Percentiles rank a stretch among this genome's conserved stretches.
These are phyloP conservation scores for Cydia pomonella DNA, from an alignment of 1,140 invertebrate genomes.

Conservation along the genomic window DNA sequence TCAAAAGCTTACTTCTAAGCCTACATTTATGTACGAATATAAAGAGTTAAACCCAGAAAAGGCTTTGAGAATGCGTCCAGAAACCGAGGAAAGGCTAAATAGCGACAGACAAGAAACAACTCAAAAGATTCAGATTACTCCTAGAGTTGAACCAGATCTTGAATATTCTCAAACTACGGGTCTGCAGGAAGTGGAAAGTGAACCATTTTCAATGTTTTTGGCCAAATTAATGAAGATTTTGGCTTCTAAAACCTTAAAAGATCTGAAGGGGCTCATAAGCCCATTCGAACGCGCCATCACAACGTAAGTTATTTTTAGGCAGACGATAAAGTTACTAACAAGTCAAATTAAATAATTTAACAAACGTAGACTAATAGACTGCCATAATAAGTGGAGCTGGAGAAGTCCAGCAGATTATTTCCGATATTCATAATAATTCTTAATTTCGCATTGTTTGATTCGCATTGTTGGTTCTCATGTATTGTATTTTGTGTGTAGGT, in stretches of 20 bases:
- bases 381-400: too few relatives aligned
- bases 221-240: not conserved
- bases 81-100: not conserved
- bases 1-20: not conserved
- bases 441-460: too few relatives aligned
- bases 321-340: not conserved
- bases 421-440: too few relatives aligned
- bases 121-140: not conserved
- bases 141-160: not conserved
- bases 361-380: too few relatives aligned
- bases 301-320: not conserved
- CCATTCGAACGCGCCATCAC: not conserved
- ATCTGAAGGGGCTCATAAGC: not conserved
- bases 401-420: too few relatives aligned
- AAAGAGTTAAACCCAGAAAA: not conserved
- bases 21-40: not conserved
- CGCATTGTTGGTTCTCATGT: too few relatives aligned
- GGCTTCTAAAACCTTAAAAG: not conserved
- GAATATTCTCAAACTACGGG: not conserved
- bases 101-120: not conserved
- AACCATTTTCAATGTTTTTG: not conserved
- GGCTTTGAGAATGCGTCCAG: not conserved
- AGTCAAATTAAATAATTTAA: too few relatives aligned
- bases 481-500: too few relatives aligned
- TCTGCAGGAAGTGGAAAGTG: not conserved